Evolutionary conservation across 2,113 vertebrate species (phyloP).

Genomic region (Pteronura brasiliensis): DNA sequence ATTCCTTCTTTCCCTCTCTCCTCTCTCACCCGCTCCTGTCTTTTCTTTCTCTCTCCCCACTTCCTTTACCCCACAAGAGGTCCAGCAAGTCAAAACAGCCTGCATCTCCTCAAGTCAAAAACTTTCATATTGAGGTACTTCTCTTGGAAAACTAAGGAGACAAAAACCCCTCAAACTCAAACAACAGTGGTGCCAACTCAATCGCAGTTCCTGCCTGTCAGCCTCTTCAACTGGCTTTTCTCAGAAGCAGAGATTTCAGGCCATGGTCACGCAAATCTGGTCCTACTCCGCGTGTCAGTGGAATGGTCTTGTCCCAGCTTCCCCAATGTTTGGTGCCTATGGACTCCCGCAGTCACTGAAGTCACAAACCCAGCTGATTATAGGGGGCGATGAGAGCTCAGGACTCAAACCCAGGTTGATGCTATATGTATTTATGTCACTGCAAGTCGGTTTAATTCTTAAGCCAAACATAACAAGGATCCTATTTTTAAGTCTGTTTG

Average conservation of each 20-base stretch:
- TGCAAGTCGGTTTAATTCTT: background rate
- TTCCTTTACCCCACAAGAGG: background rate
- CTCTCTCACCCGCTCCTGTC: background rate
- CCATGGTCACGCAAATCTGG: rapidly evolving
- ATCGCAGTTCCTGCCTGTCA: background rate
- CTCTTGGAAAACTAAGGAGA: background rate
- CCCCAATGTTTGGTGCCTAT: background rate
- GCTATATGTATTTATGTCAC: background rate
- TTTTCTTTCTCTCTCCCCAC: background rate
- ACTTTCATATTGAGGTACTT: background rate
- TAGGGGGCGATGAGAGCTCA: background rate
- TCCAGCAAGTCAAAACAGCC: background rate
- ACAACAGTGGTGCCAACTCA: background rate
- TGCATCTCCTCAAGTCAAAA: background rate
- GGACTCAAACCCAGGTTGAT: background rate
- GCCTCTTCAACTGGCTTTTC: background rate
- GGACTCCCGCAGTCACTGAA: background rate
- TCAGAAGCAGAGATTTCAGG: background rate
- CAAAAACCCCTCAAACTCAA: background rate
- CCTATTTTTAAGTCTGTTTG: background rate
- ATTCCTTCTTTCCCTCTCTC: background rate
- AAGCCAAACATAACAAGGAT: background rate
- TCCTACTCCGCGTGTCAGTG: background rate
- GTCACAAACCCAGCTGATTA: background rate
- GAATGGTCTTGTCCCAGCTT: background rate